Base-by-base conservation (phyloP, 1,140 invertebrate genomes). In the Colletes latitarsis region DNA sequence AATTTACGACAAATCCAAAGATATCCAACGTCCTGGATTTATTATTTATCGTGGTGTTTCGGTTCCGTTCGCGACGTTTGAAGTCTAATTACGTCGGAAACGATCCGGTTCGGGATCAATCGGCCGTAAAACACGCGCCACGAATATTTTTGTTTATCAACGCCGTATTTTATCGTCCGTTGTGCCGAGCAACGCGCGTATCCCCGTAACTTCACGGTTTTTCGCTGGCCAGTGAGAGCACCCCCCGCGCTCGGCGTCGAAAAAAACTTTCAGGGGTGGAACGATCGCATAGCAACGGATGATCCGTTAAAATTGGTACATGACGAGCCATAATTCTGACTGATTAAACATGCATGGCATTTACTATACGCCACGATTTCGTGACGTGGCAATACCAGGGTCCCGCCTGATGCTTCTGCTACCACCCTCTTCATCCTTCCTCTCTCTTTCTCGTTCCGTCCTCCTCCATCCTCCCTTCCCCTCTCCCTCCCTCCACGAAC, bases 331-430 rank as follows among this genome's bases (percentile, higher is more conserved):
- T 91, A 91, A 91, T 91, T 91, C 87, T 90, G 83, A 87, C 89
- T 89, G 89, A 91, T 91, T 89, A 91, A 91, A 91, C 88, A 90
- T 91, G 90, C 88, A 91, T 89, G 83, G 88, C 88, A 90, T 90
- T 91, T 91, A 83, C 83, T 82, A 75, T 81, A 80, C 81, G 74
- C 78, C 88, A 83, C 88, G 88, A 90, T 88, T 88, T 81, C 86
- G 90, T 88, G 86, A 89, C 81, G 88, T 83, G 83, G 69, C 81
- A 81, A 81, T 84, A 87, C 71, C 76, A 68, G 58, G 39, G 76
- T 19, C n/a, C 30, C 30, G 64, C 60, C 19, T 10, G 60, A 3
- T 30, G 21, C 4, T 46, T 9, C 72, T 14, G 67, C 19, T 15
- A 30, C 1, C 17, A 9, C 52, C 14, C 30, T 55, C 30, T n/a